These are phyloP conservation scores for Xerus rutilus DNA, from an alignment of 2,797 vertebrate genomes.

Conservation along the genomic window DNA sequence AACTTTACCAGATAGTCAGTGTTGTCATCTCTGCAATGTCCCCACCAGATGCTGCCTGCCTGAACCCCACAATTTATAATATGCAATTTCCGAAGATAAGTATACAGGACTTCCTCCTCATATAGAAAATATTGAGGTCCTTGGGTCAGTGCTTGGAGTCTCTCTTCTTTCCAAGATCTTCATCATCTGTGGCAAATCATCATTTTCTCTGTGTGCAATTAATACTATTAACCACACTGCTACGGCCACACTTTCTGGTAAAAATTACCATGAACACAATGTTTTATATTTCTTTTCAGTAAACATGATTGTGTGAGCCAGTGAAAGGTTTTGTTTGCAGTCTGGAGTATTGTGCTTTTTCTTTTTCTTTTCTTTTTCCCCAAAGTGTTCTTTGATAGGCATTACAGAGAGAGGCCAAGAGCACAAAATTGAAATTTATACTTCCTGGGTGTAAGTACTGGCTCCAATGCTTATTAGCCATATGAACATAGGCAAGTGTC, in stretches of 20 bases:
- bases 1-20: not conserved
- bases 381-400: not conserved
- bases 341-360: not conserved
- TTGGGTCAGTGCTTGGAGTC: not conserved
- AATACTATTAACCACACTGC: not conserved
- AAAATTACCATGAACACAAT: not conserved
- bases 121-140: not conserved
- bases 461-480: not conserved
- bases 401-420: not conserved
- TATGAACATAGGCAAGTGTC: not conserved
- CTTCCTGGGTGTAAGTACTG: not conserved
- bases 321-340: not conserved
- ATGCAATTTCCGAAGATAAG: not conserved
- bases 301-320: not conserved
- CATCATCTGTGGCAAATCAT: not conserved
- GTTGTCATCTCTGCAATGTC: not conserved
- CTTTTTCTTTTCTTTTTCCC: not conserved
- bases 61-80: not conserved
- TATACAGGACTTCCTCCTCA: not conserved
- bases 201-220: constrained; percentile 3
- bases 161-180: not conserved
- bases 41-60: not conserved
- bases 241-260: not conserved
- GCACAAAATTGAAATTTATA: not conserved
- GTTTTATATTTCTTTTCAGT: not conserved